Evolutionary conservation across 92 coral and sea anemone species (phyloP).

Genomic region (Heliopora coerulea): DNA sequence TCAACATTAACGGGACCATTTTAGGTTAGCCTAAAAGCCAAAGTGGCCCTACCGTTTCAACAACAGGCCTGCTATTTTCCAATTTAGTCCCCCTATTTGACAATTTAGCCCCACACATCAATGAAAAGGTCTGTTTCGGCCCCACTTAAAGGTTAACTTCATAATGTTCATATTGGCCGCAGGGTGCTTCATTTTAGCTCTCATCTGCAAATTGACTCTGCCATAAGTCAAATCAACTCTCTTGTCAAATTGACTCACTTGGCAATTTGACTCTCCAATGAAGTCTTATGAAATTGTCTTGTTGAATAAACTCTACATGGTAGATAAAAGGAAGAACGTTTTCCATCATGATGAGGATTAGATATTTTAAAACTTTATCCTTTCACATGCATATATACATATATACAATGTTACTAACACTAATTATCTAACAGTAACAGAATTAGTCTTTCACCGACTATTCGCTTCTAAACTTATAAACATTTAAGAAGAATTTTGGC

Average conservation of each 20-base stretch:
- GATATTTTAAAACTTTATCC: too few species aligned
- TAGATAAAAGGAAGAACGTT: not conserved
- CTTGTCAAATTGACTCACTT: not conserved
- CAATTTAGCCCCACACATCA: conserved; percentile 12
- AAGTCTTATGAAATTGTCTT: not conserved
- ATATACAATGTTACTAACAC: not conserved
- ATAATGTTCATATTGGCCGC: too few species aligned
- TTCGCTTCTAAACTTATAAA: not conserved
- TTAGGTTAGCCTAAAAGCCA: too few species aligned
- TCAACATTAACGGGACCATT: too few species aligned
- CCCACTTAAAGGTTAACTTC: too few species aligned
- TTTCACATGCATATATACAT: not conserved
- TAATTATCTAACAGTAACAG: not conserved
- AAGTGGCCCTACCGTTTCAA: too few species aligned
- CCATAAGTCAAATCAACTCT: not conserved
- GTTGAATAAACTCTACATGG: not conserved
- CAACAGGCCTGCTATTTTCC: too few species aligned
- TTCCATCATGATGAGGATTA: too few species aligned
- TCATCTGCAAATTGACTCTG: too few species aligned
- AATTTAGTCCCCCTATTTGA: too few species aligned
- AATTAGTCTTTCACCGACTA: not conserved
- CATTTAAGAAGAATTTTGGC: not conserved
- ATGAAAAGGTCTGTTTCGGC: not conserved
- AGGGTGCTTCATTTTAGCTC: too few species aligned
- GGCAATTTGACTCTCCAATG: too few species aligned